Evolutionary conservation across 2,113 vertebrate species (phyloP).

Genomic region (Taxidea taxus): DNA sequence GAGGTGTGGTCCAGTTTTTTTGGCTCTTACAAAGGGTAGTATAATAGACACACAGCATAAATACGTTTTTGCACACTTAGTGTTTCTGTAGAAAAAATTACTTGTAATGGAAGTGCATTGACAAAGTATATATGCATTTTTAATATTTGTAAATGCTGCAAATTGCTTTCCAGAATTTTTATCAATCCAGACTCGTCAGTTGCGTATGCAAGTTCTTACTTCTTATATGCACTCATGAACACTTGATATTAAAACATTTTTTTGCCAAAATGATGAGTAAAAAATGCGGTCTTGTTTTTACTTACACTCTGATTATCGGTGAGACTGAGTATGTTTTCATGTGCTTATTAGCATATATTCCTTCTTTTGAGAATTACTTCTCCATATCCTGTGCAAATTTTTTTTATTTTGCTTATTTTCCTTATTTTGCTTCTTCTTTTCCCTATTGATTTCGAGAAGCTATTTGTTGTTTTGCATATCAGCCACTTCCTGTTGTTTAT

Average conservation of each 20-base stretch:
- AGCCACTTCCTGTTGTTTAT: neutral
- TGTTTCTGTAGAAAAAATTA: conserved; percentile 8
- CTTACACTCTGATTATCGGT: neutral
- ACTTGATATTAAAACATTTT: neutral
- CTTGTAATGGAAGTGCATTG: neutral
- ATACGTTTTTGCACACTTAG: neutral
- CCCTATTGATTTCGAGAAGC: neutral
- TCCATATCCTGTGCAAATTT: neutral
- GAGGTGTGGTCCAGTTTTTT: neutral
- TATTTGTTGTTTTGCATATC: neutral
- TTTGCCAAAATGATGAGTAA: neutral
- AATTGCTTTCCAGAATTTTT: conserved; percentile 33
- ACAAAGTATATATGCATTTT: neutral
- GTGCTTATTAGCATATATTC: neutral
- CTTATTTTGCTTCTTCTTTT: neutral
- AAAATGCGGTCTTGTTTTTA: neutral
- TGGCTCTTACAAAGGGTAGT: neutral
- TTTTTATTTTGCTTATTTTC: neutral
- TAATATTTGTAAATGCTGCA: conserved; percentile 29
- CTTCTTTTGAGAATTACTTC: conserved; percentile 4
- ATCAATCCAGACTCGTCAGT: conserved; percentile 1
- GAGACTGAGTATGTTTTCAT: neutral
- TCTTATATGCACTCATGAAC: neutral
- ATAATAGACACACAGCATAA: neutral
- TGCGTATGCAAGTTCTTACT: neutral